phyloP scores from a whole-genome alignment of 2,888 invertebrate genomes.

The Meliscaeva auricollis region DNA sequence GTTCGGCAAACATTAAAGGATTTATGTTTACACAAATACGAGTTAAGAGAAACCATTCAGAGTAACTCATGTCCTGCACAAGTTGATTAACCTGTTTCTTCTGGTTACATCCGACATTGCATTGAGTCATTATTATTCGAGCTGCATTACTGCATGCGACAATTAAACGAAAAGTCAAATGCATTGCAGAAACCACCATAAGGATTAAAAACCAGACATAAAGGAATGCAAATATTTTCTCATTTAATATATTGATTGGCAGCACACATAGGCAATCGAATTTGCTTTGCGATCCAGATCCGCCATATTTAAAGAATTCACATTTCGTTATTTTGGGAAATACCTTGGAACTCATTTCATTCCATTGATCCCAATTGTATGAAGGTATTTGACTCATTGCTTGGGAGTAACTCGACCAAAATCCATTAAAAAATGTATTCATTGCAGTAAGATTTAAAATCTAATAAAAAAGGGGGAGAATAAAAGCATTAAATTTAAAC shows the following conservation, averaged over 20 bases:
- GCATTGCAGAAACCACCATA: constrained; percentile 86
- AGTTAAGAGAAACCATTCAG: constrained; percentile 92
- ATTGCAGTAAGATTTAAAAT: constrained; percentile 81
- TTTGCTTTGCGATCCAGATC: constrained; percentile 91
- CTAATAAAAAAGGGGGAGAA: constrained; percentile 72
- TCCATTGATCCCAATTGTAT: constrained; percentile 81
- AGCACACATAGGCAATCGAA: constrained; percentile 92
- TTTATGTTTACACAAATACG: constrained; percentile 91
- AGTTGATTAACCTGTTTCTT: constrained; percentile 77
- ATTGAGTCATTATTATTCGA: constrained; percentile 80
- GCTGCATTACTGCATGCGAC: constrained; percentile 85
- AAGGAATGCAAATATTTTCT: constrained; percentile 90
- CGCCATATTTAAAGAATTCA: constrained; percentile 93
- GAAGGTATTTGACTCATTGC: constrained; percentile 80
- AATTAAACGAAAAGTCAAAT: constrained; percentile 88
- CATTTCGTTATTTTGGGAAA: constrained; percentile 92
- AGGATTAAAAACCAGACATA: constrained; percentile 91
- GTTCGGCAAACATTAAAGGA: constrained; percentile 87
- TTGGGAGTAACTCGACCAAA: constrained; percentile 81
- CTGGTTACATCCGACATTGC: constrained; percentile 79
- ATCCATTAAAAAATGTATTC: constrained; percentile 81
- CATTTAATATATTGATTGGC: constrained; percentile 91
- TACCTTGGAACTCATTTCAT: constrained; percentile 80
- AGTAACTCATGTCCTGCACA: constrained; percentile 84
- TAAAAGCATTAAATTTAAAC: neutral